phyloP scores from a whole-genome alignment of 2,113 vertebrate genomes.

The Girardinichthys multiradiatus region DNA sequence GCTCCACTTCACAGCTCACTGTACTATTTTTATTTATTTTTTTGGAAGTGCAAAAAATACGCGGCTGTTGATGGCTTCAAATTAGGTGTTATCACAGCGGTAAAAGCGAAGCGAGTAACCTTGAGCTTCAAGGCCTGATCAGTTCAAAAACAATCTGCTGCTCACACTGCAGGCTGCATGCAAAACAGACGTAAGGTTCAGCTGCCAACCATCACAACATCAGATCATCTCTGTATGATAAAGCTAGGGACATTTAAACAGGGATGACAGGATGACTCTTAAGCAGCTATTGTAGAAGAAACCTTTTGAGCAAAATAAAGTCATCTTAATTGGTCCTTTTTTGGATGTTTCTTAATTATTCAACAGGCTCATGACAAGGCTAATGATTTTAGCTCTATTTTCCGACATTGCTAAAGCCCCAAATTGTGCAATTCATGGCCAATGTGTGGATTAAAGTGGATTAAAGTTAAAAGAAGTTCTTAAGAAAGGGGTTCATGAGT shows the following conservation, averaged over 20 bases:
- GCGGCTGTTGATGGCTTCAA: slow-evolving; percentile 31
- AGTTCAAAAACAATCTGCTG: slow-evolving; percentile 54
- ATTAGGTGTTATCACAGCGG: slow-evolving; percentile 51
- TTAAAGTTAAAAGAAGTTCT: too few relatives aligned
- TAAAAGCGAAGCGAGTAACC: slow-evolving; percentile 20
- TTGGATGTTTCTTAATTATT: neutral
- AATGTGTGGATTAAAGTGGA: neutral
- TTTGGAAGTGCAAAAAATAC: neutral
- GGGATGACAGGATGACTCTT: slow-evolving; percentile 12
- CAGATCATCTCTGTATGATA: slow-evolving; percentile 16
- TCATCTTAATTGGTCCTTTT: neutral
- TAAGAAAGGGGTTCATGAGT: too few relatives aligned
- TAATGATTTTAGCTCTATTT: too few relatives aligned
- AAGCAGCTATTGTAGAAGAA: neutral
- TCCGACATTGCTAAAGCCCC: too few relatives aligned
- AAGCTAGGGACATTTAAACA: neutral
- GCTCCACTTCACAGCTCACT: slow-evolving; percentile 8
- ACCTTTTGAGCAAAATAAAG: neutral
- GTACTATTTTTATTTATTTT: slow-evolving; percentile 12
- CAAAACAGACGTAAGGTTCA: slow-evolving; percentile 36
- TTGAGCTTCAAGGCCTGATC: slow-evolving; percentile 37
- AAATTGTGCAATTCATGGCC: neutral
- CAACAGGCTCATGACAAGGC: neutral
- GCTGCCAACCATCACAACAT: neutral
- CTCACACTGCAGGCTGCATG: slow-evolving; percentile 37